Evolutionary conservation across 2,113 vertebrate genomes (phyloP).

Genomic region (Notarius quadriscutis): DNA sequence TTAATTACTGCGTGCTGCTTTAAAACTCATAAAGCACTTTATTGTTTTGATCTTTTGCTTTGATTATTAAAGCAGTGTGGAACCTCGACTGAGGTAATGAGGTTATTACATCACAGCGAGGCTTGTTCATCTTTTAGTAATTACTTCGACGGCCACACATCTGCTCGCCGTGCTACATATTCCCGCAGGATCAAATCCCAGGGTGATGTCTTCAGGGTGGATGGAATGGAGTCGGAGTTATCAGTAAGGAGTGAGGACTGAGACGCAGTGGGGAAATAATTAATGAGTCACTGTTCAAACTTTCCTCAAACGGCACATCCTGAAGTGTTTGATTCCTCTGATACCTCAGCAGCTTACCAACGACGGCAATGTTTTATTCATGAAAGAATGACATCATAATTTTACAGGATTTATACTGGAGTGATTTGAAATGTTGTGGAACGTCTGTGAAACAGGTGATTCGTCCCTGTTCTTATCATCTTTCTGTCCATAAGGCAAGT

Average conservation of each 20-base stretch:
- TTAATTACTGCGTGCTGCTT: neutral
- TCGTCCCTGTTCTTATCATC: too few relatives aligned
- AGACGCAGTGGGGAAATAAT: neutral
- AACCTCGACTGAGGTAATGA: conserved; percentile 37
- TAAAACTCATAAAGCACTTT: conserved; percentile 23
- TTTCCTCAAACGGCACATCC: neutral
- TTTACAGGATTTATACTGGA: too few relatives aligned
- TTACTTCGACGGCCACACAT: conserved; percentile 15
- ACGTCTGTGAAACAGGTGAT: too few relatives aligned
- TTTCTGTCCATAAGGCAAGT: too few relatives aligned
- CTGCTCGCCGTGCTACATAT: conserved; percentile 6
- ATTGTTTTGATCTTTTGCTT: neutral
- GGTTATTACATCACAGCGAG: conserved; percentile 43
- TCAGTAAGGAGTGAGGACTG: neutral
- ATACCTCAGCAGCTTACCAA: neutral
- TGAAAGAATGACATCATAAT: neutral
- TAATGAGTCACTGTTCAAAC: neutral
- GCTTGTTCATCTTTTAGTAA: conserved; percentile 41
- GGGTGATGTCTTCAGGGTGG: neutral
- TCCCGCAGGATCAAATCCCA: neutral
- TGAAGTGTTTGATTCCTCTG: neutral
- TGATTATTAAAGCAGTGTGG: conserved; percentile 17
- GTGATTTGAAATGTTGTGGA: neutral
- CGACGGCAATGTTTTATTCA: neutral
- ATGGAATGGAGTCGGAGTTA: neutral